Conservation (phyloP, 2,113 vertebrate species). For the Marcusenius ussheri region DNA sequence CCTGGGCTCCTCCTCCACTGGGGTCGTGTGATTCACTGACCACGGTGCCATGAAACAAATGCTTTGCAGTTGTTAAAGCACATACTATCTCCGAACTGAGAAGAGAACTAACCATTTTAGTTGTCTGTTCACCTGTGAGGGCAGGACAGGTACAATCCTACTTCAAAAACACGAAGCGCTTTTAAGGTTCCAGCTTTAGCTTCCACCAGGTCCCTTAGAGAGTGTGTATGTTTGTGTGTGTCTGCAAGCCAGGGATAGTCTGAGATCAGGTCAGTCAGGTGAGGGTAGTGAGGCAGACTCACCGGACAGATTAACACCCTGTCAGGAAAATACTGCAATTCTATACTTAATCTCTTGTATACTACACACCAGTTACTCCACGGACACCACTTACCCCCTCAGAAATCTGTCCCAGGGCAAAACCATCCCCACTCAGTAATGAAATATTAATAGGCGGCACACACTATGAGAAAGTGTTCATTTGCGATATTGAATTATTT, state of each 20-base stretch:
- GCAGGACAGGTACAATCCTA: neutral
- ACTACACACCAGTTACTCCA: neutral
- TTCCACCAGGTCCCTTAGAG: neutral
- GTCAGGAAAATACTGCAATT: neutral
- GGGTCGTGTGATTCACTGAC: neutral
- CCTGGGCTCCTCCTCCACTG: neutral
- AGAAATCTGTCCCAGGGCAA: neutral
- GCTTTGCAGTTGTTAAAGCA: neutral
- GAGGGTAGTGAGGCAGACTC: neutral
- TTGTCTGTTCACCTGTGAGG: neutral
- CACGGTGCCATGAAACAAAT: neutral
- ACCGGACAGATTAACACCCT: neutral
- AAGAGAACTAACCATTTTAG: neutral
- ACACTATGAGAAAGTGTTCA: slow-evolving; percentile 42
- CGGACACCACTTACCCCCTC: neutral
- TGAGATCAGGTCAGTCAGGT: neutral
- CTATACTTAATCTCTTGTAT: neutral
- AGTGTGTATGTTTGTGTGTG: neutral
- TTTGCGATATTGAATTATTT: slow-evolving; percentile 46
- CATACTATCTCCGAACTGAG: neutral
- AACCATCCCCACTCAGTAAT: neutral
- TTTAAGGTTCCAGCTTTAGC: neutral
- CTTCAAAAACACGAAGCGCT: no score
- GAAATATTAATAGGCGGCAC: slow-evolving; percentile 46
- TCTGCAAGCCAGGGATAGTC: neutral